These are phyloP conservation scores for Melanotaenia boesemani DNA, from an alignment of 2,797 vertebrate genomes.

Conservation along the genomic window DNA sequence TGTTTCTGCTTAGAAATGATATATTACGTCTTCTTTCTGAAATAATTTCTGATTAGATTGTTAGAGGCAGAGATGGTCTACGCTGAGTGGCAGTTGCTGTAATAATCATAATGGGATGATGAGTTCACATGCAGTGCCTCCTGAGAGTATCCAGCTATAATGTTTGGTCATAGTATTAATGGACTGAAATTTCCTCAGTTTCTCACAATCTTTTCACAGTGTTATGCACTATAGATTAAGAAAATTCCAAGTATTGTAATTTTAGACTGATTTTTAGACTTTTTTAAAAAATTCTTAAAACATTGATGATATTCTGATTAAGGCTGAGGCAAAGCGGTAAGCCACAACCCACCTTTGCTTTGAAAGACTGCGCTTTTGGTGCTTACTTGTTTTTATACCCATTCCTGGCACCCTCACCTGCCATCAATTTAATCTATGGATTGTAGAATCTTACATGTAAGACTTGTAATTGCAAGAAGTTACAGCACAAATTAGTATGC, in stretches of 20 bases:
- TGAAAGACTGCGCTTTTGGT: no score
- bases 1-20: neutral
- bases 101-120: neutral
- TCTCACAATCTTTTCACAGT: neutral
- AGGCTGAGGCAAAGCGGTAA: neutral
- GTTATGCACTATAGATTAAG: neutral
- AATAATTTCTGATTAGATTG: neutral
- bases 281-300: no score
- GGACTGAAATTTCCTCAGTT: neutral
- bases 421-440: neutral
- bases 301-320: neutral
- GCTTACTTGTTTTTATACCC: no score
- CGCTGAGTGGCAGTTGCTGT: neutral
- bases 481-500: constrained; percentile 54
- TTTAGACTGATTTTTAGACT: no score
- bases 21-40: neutral
- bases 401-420: neutral
- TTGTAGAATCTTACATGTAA: neutral
- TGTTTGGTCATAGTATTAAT: neutral
- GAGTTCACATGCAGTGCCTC: neutral
- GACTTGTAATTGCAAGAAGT: constrained; percentile 4
- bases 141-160: neutral
- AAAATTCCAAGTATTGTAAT: no score
- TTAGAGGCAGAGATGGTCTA: neutral
- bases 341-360: no score